A percentile compares a stretch with the other conserved stretches of the same genome.
Conservation (phyloP, 2,113 vertebrate species). For the Cyanistes caeruleus region DNA sequence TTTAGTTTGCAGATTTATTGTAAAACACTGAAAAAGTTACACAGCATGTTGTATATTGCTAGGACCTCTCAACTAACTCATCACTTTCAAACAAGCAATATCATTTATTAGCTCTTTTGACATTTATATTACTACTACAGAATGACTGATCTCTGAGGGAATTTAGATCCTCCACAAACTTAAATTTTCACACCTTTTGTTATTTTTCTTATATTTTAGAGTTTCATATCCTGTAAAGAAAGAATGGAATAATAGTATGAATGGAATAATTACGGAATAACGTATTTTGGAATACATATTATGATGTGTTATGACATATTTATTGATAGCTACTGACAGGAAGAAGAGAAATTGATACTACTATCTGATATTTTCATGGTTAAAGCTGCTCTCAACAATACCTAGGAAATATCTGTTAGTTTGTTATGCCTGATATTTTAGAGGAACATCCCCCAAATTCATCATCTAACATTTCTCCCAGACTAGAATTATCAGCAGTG, state of each 20-base stretch:
- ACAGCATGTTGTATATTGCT: background rate
- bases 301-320: background rate
- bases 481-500: background rate
- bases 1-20: background rate
- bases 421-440: constrained; percentile 13
- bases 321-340: background rate
- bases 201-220: background rate
- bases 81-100: background rate
- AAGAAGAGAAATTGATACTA: background rate
- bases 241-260: background rate
- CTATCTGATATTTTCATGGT: background rate
- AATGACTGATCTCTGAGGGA: background rate
- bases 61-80: background rate
- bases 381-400: background rate
- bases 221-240: background rate
- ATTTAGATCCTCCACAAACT: background rate
- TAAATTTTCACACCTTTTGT: background rate
- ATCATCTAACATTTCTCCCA: background rate
- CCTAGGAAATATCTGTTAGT: background rate
- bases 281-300: background rate
- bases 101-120: background rate
- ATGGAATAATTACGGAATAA: background rate
- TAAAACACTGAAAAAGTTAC: background rate
- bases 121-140: background rate
- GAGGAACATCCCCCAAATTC: background rate